phyloP scores from a whole-genome alignment of 2,888 invertebrate species.

The Julus scandinavius region DNA sequence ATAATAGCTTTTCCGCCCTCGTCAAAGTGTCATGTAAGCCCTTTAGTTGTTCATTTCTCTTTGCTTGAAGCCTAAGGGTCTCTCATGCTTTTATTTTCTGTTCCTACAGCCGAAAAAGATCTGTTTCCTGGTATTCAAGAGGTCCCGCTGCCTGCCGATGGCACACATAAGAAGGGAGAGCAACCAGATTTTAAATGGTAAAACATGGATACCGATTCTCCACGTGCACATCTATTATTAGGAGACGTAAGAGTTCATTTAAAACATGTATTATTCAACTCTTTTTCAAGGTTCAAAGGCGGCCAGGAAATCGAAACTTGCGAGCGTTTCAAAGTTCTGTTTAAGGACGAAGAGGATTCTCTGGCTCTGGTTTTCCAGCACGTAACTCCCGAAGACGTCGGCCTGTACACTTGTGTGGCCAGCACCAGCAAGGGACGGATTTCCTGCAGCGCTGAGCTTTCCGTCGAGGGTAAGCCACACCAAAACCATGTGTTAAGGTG shows the following conservation, averaged over 20 bases:
- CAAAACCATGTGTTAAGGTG: too few species aligned
- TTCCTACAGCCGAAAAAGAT: slow-evolving; percentile 77
- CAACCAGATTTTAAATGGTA: slow-evolving; percentile 81
- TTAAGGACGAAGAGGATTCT: slow-evolving; percentile 92
- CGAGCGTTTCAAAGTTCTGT: slow-evolving; percentile 89
- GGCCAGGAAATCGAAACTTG: slow-evolving; percentile 88
- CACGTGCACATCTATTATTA: too few species aligned
- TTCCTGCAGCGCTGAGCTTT: slow-evolving; percentile 92
- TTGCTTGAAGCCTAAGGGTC: too few species aligned
- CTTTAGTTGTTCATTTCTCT: too few species aligned
- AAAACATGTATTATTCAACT: neutral
- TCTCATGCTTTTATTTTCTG: neutral
- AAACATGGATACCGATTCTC: neutral
- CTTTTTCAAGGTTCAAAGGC: slow-evolving; percentile 74
- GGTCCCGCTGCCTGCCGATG: slow-evolving; percentile 64
- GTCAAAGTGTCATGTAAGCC: slow-evolving; percentile 78
- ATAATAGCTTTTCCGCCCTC: slow-evolving; percentile 77
- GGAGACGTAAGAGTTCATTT: too few species aligned
- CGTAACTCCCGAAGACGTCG: slow-evolving; percentile 93
- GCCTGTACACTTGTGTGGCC: slow-evolving; percentile 95
- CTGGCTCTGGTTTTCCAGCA: slow-evolving; percentile 93
- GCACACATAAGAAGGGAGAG: slow-evolving; percentile 76
- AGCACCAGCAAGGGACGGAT: slow-evolving; percentile 96
- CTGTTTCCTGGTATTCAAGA: slow-evolving; percentile 78
- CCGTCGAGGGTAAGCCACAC: slow-evolving; percentile 79